phyloP scores from a whole-genome alignment of 2,113 vertebrate species.

The Poeciliopsis prolifica region DNA sequence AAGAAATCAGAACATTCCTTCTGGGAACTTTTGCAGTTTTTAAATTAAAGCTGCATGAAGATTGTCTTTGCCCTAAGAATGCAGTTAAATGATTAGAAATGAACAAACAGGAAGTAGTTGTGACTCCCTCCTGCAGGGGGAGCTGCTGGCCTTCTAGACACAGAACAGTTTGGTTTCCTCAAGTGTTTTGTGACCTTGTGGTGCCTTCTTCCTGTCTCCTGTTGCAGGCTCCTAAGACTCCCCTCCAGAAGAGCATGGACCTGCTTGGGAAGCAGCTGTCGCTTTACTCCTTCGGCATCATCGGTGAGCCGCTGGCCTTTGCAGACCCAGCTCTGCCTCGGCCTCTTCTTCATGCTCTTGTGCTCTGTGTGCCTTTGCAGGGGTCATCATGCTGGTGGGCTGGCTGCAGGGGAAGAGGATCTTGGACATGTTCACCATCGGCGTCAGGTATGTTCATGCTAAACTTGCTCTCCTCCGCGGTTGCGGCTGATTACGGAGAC shows the following conservation, averaged over 20 bases:
- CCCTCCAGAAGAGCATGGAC: slow-evolving; percentile 99
- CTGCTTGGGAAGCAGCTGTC: slow-evolving; percentile 97
- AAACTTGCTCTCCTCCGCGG: not conserved
- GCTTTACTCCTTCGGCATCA: slow-evolving; percentile 97
- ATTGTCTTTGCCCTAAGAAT: too few relatives aligned
- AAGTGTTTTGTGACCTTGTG: too few relatives aligned
- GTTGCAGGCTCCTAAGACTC: slow-evolving; percentile 93
- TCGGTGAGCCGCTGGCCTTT: slow-evolving; percentile 74
- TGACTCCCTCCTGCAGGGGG: not conserved
- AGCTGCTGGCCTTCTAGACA: too few relatives aligned
- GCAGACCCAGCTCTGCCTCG: rapidly evolving
- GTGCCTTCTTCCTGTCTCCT: too few relatives aligned
- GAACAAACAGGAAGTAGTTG: not conserved
- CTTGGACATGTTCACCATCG: slow-evolving; percentile 99
- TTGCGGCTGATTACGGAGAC: too few relatives aligned
- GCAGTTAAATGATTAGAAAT: too few relatives aligned
- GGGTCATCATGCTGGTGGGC: slow-evolving; percentile 97
- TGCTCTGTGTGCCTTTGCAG: slow-evolving; percentile 69
- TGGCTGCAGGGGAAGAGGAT: slow-evolving; percentile 97
- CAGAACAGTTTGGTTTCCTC: too few relatives aligned
- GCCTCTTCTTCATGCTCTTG: not conserved
- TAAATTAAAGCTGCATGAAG: too few relatives aligned
- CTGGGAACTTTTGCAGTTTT: too few relatives aligned
- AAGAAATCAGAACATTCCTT: too few relatives aligned
- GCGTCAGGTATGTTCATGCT: slow-evolving; percentile 84